phyloP scores from a whole-genome alignment of 2,113 vertebrate species.

The Melospiza georgiana region DNA sequence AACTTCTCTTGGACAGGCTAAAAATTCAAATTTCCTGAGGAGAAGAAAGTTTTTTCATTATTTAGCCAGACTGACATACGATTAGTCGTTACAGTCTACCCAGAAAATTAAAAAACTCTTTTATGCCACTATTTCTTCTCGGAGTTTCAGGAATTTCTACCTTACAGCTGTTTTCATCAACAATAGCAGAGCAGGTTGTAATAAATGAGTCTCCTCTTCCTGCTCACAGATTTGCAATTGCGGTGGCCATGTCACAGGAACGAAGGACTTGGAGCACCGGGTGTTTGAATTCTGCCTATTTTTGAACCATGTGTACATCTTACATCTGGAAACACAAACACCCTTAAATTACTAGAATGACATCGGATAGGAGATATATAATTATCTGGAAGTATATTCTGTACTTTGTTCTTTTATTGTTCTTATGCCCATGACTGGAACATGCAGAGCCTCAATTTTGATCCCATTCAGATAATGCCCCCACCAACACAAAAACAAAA shows the following conservation, averaged over 20 bases:
- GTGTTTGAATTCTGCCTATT: conserved; percentile 43
- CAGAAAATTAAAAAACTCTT: background rate
- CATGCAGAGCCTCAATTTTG: conserved; percentile 3
- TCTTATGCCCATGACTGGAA: conserved; percentile 2
- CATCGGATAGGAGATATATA: background rate
- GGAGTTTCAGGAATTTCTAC: conserved; percentile 1
- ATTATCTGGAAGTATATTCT: conserved; percentile 16
- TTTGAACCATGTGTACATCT: background rate
- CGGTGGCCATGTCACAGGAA: conserved; percentile 36
- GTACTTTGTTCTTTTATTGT: conserved; percentile 17
- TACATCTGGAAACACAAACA: conserved; percentile 34
- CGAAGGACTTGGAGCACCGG: background rate
- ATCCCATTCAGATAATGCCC: background rate
- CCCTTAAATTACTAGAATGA: background rate
- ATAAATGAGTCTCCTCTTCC: conserved; percentile 7
- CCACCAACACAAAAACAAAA: conserved; percentile 11
- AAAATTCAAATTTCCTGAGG: conserved; percentile 38
- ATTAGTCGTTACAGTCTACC: background rate
- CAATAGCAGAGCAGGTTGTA: background rate
- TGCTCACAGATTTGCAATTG: conserved; percentile 1
- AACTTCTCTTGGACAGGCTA: conserved; percentile 25
- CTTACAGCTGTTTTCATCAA: background rate
- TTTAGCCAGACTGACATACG: conserved; percentile 11
- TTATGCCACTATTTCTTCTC: background rate
- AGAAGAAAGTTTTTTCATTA: conserved; percentile 4